Evolutionary conservation across 2,888 invertebrate genomes (phyloP).

Genomic region (Mechanitis messenoides): DNA sequence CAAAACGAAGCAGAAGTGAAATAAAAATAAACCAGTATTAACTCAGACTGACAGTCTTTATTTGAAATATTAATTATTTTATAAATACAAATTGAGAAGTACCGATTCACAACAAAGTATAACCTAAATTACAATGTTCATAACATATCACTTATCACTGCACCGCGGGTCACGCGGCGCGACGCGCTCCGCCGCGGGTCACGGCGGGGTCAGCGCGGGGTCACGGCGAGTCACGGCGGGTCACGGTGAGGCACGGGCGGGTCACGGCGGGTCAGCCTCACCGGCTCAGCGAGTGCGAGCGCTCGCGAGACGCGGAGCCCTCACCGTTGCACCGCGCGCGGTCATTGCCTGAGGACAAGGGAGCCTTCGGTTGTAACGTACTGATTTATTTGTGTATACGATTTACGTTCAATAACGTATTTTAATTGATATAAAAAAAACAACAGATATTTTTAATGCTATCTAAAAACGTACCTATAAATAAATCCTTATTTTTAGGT

Average conservation of each 20-base stretch:
- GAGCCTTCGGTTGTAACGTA: slow-evolving; percentile 25
- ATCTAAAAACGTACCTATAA: background rate
- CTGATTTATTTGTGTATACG: too few species aligned
- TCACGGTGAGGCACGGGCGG: slow-evolving; percentile 29
- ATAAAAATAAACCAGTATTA: slow-evolving; percentile 37
- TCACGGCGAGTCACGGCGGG: slow-evolving; percentile 27
- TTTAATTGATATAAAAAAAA: background rate
- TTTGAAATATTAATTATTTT: slow-evolving; percentile 66
- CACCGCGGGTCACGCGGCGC: slow-evolving; percentile 34
- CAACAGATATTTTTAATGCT: background rate
- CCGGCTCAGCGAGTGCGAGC: slow-evolving; percentile 82
- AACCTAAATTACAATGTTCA: slow-evolving; percentile 69
- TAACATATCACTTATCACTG: slow-evolving; percentile 72
- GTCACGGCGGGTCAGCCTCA: slow-evolving; percentile 59
- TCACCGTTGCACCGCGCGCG: slow-evolving; percentile 61
- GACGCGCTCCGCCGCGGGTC: slow-evolving; percentile 16
- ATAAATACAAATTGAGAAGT: slow-evolving; percentile 77
- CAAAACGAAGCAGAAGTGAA: slow-evolving; percentile 16
- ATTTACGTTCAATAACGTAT: too few species aligned
- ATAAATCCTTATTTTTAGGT: background rate
- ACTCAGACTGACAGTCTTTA: slow-evolving; percentile 71
- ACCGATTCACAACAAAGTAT: slow-evolving; percentile 75
- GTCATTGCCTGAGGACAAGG: slow-evolving; percentile 61
- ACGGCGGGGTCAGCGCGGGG: slow-evolving; percentile 15
- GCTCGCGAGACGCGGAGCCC: slow-evolving; percentile 57